Percentiles rank a stretch among this genome's conserved stretches.
These are phyloP conservation scores for Macquaria ambigua DNA, from an alignment of 2,113 vertebrate species.

Conservation along the genomic window DNA sequence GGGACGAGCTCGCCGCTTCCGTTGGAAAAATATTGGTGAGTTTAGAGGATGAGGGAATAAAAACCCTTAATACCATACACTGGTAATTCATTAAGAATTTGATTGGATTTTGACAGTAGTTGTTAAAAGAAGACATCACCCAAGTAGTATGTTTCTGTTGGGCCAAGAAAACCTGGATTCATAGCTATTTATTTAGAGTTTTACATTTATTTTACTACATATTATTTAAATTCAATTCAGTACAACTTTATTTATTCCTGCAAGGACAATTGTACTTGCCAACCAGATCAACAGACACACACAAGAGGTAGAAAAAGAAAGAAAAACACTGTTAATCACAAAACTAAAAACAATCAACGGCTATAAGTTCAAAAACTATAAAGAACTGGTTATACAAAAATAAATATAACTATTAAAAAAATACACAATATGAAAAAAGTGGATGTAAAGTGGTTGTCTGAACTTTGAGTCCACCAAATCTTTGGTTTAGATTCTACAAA, in stretches of 20 bases:
- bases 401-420: background rate
- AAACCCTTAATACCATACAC: background rate
- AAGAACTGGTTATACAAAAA: background rate
- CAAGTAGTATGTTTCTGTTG: background rate
- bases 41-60: background rate
- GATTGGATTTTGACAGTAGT: background rate
- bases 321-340: background rate
- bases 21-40: conserved; percentile 95
- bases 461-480: background rate
- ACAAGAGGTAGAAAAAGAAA: background rate
- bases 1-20: conserved; percentile 92
- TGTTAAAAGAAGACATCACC: background rate
- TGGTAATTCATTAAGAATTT: too few species aligned
- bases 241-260: background rate
- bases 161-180: background rate
- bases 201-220: background rate
- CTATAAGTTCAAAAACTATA: too few species aligned
- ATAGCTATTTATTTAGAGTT: background rate
- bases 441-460: background rate
- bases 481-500: background rate
- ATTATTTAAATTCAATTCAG: background rate
- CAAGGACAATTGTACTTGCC: background rate
- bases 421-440: too few species aligned
- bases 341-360: background rate
- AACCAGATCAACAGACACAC: background rate